A percentile compares a stretch with the other conserved stretches of the same genome.
Evolutionary conservation across 2,113 vertebrate species (phyloP).

Genomic region (Aegithalos caudatus): DNA sequence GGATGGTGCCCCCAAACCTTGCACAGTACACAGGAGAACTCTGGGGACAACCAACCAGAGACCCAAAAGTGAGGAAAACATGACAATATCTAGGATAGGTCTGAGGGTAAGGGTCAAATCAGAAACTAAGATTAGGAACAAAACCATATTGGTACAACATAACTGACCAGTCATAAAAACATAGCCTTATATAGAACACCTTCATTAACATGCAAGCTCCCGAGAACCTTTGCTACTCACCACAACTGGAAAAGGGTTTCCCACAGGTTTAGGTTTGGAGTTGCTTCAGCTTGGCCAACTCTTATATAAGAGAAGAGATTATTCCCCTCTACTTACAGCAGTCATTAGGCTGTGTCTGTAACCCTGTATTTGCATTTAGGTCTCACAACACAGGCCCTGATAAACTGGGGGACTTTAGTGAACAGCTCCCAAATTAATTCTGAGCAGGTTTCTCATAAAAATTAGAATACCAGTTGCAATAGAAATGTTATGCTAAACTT

Average conservation of each 20-base stretch:
- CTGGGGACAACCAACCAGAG: background rate
- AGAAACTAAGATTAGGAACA: background rate
- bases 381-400: background rate
- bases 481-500: background rate
- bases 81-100: background rate
- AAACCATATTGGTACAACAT: background rate
- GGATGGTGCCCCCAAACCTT: background rate
- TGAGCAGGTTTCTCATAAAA: background rate
- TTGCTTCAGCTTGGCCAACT: background rate
- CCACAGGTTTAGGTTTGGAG: background rate
- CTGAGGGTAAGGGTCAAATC: background rate
- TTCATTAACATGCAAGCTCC: background rate
- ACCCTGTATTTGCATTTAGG: background rate
- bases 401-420: background rate
- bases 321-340: background rate
- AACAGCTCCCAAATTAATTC: background rate
- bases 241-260: background rate
- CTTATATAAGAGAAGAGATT: background rate
- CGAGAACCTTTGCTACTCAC: background rate
- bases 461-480: background rate
- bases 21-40: background rate
- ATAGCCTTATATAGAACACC: background rate
- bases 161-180: background rate
- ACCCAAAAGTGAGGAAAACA: background rate
- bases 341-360: background rate